Evolutionary conservation across 2,888 invertebrate species (phyloP), one percentile per base, ranked within the genome.

Genomic region (Drosophila anceps): DNA sequence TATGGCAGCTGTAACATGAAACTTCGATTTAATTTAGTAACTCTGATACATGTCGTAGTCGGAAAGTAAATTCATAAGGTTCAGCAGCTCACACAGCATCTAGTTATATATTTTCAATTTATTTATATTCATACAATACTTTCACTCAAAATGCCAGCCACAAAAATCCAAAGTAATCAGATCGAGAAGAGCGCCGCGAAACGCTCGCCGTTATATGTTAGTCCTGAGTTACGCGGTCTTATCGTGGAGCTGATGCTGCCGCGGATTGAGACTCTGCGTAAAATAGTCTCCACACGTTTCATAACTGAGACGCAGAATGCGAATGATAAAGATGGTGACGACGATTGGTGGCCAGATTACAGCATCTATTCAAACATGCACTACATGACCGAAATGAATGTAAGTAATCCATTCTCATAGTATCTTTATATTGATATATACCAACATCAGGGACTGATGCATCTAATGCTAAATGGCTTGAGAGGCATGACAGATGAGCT

Each of bases 321-420:
- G n/a, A 50, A 46, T 31, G 61, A 53, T 0, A 33, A 39, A 5
- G 48, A 60, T 2, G 13, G 18, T 15, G 57, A 2, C 6, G 55
- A 13, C 1, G 76, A 80, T 43, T 84, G 81, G 70, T 78, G 74
- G 70, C 78, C 81, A 4, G 81, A 81, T 10, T 81, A 83, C 29
- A 33, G 54, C 6, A 2, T 81, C 13, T 53, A 37, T 18, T 69
- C 77, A 5, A 24, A 55, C 0, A 13, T 33, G 4, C 70, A 69
- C 24, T 67, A 78, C 31, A 65, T 81, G 46, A 69, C 77, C n/a
- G 84, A 81, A 55, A 65, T 81, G 57, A 77, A 75, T 57, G 79
- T 82, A 6, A 53, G 74, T 68, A n/a, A 15, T n/a, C 27, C 0
- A 27, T 18, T 27, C 1, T 6, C 1, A 37, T 7, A 9, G 8